Conservation (phyloP, 2,797 vertebrate genomes). For the Melanotaenia trifasciata region DNA sequence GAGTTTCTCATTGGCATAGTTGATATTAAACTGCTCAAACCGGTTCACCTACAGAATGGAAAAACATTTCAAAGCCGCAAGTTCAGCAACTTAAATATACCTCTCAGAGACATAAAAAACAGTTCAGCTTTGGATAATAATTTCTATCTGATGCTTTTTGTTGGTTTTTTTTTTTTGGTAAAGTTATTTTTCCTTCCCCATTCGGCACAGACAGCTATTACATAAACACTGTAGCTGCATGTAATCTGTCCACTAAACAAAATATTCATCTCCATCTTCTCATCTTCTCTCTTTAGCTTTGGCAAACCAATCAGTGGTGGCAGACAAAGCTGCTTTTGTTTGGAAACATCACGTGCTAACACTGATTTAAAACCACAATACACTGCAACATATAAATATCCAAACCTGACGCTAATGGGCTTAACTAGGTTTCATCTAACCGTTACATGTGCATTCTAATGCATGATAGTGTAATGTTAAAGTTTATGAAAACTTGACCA, state of each 20-base stretch:
- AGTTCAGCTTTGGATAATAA: not conserved
- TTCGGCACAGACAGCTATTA: not conserved
- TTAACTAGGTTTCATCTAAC: not conserved
- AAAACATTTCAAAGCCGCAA: constrained; percentile 4
- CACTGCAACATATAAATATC: not conserved
- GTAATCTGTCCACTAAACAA: not conserved
- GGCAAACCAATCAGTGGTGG: not conserved
- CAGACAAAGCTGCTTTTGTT: not conserved
- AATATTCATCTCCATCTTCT: not conserved
- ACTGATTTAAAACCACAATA: not conserved
- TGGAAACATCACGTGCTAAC: not conserved
- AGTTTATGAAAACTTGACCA: not conserved
- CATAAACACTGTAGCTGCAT: not conserved
- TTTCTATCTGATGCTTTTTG: not conserved
- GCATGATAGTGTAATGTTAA: not conserved
- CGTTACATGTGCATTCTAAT: not conserved
- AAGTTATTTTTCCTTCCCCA: not conserved
- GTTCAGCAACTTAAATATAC: not conserved
- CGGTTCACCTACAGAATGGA: constrained; percentile 86
- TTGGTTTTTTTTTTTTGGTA: not conserved
- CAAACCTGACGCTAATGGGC: not conserved
- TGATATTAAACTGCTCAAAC: constrained; percentile 94
- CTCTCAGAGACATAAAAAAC: not conserved
- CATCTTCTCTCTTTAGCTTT: not conserved
- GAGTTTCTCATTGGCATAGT: constrained; percentile 94